Percentiles rank a stretch among this genome's conserved stretches.
Evolutionary conservation across 92 coral and sea anemone genomes (phyloP).

Genomic region (Pocillopora meandrina): DNA sequence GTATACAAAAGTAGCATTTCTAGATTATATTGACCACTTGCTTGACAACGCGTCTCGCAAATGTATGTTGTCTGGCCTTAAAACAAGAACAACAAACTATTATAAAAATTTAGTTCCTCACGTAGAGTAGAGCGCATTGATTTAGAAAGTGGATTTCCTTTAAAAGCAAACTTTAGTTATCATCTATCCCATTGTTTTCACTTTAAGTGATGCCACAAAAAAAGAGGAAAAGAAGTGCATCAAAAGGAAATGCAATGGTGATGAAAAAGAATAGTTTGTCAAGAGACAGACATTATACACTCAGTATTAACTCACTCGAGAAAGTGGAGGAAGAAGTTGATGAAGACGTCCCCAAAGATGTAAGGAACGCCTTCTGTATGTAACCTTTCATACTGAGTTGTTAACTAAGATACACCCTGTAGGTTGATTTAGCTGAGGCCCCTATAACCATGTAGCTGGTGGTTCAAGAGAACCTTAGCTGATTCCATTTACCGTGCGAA

Average conservation of each 20-base stretch:
- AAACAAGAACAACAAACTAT: too few species aligned
- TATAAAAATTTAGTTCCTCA: too few species aligned
- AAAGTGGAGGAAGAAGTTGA: not conserved
- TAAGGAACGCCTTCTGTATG: not conserved
- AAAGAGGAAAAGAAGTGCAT: not conserved
- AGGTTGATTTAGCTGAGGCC: not conserved
- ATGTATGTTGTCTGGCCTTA: too few species aligned
- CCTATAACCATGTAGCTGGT: not conserved
- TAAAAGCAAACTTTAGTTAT: not conserved
- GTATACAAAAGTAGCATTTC: too few species aligned
- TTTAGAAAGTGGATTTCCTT: too few species aligned
- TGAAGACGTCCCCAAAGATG: not conserved
- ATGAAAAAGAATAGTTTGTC: not conserved
- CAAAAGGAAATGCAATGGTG: constrained; percentile 1
- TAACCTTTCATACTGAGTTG: not conserved
- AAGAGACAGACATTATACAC: too few species aligned
- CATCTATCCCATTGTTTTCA: not conserved
- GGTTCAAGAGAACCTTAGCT: not conserved
- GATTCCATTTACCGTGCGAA: too few species aligned
- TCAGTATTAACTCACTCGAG: not conserved
- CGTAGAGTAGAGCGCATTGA: too few species aligned
- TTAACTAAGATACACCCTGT: too few species aligned
- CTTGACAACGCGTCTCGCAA: too few species aligned
- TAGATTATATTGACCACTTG: too few species aligned
- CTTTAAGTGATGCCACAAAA: constrained; percentile 7